These are phyloP conservation scores for Pristionchus maxplancki DNA, from an alignment of 2,888 invertebrate species.

Conservation along the genomic window DNA sequence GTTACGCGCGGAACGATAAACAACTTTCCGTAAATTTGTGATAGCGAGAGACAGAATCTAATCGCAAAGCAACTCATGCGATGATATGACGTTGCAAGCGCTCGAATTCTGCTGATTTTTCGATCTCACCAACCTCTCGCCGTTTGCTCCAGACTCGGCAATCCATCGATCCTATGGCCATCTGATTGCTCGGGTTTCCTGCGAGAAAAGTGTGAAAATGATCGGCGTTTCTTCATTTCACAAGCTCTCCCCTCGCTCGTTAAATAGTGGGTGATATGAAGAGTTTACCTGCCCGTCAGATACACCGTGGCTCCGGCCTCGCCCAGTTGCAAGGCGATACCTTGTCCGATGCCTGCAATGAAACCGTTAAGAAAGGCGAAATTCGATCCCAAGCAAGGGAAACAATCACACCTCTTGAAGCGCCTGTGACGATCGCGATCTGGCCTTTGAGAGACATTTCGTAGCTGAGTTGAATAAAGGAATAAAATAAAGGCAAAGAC, in stretches of 20 bases:
- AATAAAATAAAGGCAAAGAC: too few relatives aligned
- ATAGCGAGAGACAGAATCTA: too few relatives aligned
- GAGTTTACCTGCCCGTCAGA: slow-evolving; percentile 62
- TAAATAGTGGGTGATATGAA: too few relatives aligned
- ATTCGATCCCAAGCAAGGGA: not conserved
- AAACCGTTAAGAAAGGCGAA: not conserved
- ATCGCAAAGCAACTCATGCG: too few relatives aligned
- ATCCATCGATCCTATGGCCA: not conserved
- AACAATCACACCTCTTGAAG: slow-evolving; percentile 60
- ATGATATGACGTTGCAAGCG: too few relatives aligned
- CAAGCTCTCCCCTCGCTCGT: too few relatives aligned
- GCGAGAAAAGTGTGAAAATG: too few relatives aligned
- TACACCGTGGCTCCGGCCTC: slow-evolving; percentile 68
- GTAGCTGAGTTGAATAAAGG: too few relatives aligned
- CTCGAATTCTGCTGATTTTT: too few relatives aligned
- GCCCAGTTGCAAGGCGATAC: slow-evolving; percentile 65
- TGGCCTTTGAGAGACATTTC: slow-evolving; percentile 57
- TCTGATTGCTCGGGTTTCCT: slow-evolving; percentile 50
- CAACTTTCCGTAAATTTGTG: too few relatives aligned
- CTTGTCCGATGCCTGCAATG: slow-evolving; percentile 57
- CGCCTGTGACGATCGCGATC: slow-evolving; percentile 68
- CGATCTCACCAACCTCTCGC: not conserved
- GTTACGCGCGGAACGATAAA: too few relatives aligned
- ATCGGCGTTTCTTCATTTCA: too few relatives aligned
- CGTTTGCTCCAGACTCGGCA: slow-evolving; percentile 49